phyloP scores from a whole-genome alignment of 2,797 vertebrate species.

The Fundulus diaphanus region DNA sequence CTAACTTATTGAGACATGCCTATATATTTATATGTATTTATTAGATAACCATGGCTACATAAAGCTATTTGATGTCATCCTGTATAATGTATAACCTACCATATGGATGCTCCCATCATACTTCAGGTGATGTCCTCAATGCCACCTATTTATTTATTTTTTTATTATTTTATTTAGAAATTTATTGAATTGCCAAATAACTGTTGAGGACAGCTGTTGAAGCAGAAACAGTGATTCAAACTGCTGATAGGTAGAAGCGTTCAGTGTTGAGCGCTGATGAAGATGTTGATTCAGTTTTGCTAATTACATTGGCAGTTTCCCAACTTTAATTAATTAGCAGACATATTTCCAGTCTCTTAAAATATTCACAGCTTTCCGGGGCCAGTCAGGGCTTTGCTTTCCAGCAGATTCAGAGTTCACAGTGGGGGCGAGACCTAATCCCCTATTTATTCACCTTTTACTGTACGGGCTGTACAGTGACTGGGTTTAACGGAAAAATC shows the following conservation, averaged over 20 bases:
- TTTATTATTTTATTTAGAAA: too few relatives aligned
- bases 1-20: background rate
- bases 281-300: conserved; percentile 57
- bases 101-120: conserved; percentile 42
- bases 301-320: conserved; percentile 50
- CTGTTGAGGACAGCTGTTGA: conserved; percentile 25
- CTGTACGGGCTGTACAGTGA: conserved; percentile 12
- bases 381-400: conserved; percentile 53
- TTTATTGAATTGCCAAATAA: conserved; percentile 50
- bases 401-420: conserved; percentile 63
- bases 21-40: conserved; percentile 29
- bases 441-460: conserved; percentile 59
- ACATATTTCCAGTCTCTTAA: conserved; percentile 72
- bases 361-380: conserved; percentile 78
- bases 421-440: conserved; percentile 62
- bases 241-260: conserved; percentile 32
- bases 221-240: conserved; percentile 26
- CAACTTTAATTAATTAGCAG: conserved; percentile 73
- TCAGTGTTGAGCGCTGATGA: conserved; percentile 10
- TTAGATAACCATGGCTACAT: conserved; percentile 56
- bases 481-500: conserved; percentile 14
- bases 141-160: conserved; percentile 17
- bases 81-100: conserved; percentile 65
- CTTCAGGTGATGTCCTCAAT: conserved; percentile 30
- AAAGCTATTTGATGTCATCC: conserved; percentile 38